Base-by-base conservation (phyloP, 2,888 invertebrate genomes). In the Drosophila eohydei region DNA sequence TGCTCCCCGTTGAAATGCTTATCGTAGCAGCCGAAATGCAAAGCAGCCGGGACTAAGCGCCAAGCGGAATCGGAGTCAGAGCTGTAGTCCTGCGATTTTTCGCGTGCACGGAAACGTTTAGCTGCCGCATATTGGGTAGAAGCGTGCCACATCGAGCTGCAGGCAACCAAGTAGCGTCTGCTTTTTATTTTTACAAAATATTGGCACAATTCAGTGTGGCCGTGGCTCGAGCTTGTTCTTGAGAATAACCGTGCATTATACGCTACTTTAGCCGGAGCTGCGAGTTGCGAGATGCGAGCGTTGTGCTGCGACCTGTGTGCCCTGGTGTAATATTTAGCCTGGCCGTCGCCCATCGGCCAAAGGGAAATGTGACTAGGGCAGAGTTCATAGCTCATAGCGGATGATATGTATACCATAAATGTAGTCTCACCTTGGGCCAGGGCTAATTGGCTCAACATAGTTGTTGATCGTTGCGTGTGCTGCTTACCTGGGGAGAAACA, bases 21-120 rank as follows among this genome's bases (percentile, higher is more conserved):
- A 14, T 14, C 30, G 36, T 0, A 4, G 38, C 26, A 36, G 12
- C 3, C 64, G 40, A 57, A 72, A 79, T 81, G 78, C 80, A 82
- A 77, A 82, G 71, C 72, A 73, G 67, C 48, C 54, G 11, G 38
- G 48, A 52, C 50, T 62, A 41, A 59, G 56, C 60, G 51, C 56
- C 63, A 57, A 41, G 7, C n/a, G 26, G 36, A n/a, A 34, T 12
- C 30, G 34, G 46, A 52, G 57, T 38, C 55, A 4, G 36, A 26
- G 52, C 52, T 38, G 38, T 7, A 58, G 62, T 57, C 58, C 43
- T 65, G 64, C 57, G 62, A 70, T 69, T 71, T 75, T 85, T 85
- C 88, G 88, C 88, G 84, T 85, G 84, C 86, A 77, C 83, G 88
- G 83, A 88, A 85, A 88, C 84, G 84, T 85, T 87, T 83, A 86